These are phyloP conservation scores for Hassar affinis DNA, from an alignment of 2,113 vertebrate genomes.

Conservation along the genomic window DNA sequence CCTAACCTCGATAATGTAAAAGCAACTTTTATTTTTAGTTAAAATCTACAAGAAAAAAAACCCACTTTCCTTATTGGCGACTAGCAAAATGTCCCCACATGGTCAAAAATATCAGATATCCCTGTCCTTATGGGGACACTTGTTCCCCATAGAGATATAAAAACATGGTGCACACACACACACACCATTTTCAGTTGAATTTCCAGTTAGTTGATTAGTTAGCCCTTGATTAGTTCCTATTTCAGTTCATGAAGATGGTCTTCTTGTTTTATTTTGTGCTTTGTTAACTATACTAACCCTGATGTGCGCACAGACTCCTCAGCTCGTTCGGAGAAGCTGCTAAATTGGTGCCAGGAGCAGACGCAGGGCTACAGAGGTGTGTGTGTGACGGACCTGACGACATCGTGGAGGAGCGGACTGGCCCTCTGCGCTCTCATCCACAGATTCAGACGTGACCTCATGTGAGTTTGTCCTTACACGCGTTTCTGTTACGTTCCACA, in stretches of 20 bases:
- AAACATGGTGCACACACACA: no score
- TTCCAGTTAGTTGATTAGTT: no score
- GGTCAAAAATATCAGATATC: no score
- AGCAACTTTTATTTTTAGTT: no score
- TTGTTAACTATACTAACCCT: not conserved
- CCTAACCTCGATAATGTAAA: no score
- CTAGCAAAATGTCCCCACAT: no score
- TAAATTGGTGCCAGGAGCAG: conserved; percentile 91
- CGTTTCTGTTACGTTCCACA: not conserved
- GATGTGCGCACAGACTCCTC: conserved; percentile 76
- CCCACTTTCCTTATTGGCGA: no score
- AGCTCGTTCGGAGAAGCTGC: conserved; percentile 83
- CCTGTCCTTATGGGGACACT: no score
- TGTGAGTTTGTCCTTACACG: conserved; percentile 73
- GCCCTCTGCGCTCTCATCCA: conserved; percentile 93
- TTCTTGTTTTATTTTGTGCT: not conserved
- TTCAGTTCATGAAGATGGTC: not conserved
- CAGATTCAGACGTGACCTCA: conserved; percentile 85
- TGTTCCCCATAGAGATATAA: no score
- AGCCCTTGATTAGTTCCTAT: not conserved
- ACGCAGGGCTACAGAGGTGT: conserved; percentile 83
- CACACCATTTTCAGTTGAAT: no score
- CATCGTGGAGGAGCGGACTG: conserved; percentile 92
- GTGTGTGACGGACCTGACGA: conserved; percentile 83
- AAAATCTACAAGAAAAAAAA: no score